Evolutionary conservation across 2,113 vertebrate genomes (phyloP), one percentile per base, ranked within the genome.

Genomic region (Ranitomeya variabilis): DNA sequence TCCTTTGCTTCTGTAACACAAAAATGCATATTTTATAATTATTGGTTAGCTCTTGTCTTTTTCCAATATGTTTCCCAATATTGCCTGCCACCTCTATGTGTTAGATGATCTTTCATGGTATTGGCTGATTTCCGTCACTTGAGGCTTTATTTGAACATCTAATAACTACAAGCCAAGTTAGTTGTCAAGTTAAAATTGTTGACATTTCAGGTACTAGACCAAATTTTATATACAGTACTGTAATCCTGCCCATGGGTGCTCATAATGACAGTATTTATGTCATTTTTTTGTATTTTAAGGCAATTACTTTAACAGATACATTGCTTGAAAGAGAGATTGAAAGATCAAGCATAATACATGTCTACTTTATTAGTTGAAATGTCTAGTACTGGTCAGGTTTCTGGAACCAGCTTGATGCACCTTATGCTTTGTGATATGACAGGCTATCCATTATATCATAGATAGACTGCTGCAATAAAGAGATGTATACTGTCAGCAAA

Each of bases 121-220:
- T 16, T 57, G 54, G n/a, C 54, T 6, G 14, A 60, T 55, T 31
- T 80, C 54, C 78, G 59, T 80, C 23, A 80, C 54, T 80, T 31
- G 14, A 60, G 78, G 78, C 21, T 8, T 80, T 79, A 79, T 57
- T 79, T 37, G 80, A 57, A 81, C 57, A 62, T 81, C n/a, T 81
- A 81, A 81, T 60, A 81, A 81, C 23, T 59, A 31, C 59, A 81
- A 37, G 55, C 26, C 80, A 62, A 23, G 18, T 62, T 37, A n/a
- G 26, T 62, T 81, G n/a, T 55, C 23, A 52, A 54, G 6, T 54
- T 12, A 9, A 19, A 78, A 78, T 78, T 51, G n/a, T 54, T 78
- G 76, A 54, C 31, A 74, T 31, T 74, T 74, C 71, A 74, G 71
- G 51, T 51, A 74, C 15, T 74, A 15, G 71, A 74, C 71, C 71